These are phyloP conservation scores for Kryptolebias marmoratus DNA, from an alignment of 2,113 vertebrate genomes.

Conservation along the genomic window DNA sequence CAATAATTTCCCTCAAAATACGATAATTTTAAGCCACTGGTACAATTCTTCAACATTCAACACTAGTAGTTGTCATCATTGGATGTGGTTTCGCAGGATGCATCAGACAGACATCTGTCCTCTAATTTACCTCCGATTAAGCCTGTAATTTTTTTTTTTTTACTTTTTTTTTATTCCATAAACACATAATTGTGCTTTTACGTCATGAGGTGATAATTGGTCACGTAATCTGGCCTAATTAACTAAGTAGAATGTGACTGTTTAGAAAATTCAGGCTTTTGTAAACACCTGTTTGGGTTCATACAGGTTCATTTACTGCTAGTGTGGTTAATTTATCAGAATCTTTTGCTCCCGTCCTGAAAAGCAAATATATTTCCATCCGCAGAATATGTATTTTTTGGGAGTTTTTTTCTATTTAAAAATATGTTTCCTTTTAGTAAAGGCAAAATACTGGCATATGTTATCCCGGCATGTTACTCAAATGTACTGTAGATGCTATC, in stretches of 20 bases:
- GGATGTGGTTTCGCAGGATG: constrained; percentile 42
- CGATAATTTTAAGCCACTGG: too few species aligned
- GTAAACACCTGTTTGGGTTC: too few species aligned
- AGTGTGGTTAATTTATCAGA: too few species aligned
- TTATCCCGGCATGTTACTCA: not conserved
- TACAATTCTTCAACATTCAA: not conserved
- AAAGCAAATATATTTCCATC: too few species aligned
- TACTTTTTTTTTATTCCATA: not conserved
- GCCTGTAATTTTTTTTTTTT: constrained; percentile 56
- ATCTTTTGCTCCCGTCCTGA: too few species aligned
- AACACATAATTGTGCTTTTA: constrained; percentile 4
- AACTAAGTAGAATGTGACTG: not conserved
- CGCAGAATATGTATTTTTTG: too few species aligned
- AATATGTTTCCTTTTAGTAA: too few species aligned
- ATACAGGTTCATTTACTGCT: too few species aligned
- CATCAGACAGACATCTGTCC: constrained; percentile 26
- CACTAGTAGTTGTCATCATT: constrained; percentile 20
- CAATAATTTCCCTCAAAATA: too few species aligned
- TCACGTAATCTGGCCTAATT: too few species aligned
- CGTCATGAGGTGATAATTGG: constrained; percentile 15
- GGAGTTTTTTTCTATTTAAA: too few species aligned
- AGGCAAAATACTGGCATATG: not conserved
- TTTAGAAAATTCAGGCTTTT: not conserved
- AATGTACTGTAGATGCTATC: constrained; percentile 5
- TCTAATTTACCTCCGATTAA: constrained; percentile 59